Evolutionary conservation across 2,888 invertebrate genomes (phyloP).

Genomic region (Oxytorus armatus): DNA sequence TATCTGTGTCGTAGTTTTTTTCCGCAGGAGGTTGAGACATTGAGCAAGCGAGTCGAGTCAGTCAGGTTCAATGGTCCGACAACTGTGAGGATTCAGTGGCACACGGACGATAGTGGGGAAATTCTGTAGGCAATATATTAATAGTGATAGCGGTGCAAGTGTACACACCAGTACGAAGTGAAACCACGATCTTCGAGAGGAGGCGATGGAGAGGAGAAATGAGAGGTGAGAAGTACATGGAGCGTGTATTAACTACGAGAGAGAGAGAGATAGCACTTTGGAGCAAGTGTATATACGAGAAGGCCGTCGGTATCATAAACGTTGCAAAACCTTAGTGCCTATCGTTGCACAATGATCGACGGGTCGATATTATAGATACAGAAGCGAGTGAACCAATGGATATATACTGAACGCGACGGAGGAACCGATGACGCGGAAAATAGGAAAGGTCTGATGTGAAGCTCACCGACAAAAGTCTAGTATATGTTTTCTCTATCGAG

Average conservation of each 20-base stretch:
- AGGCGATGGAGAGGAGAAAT: conserved; percentile 34
- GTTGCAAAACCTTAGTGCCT: conserved; percentile 60
- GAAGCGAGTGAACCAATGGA: conserved; percentile 10
- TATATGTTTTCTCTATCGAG: too few relatives aligned
- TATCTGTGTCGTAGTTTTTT: background rate
- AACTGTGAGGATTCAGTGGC: background rate
- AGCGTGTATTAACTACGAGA: conserved; percentile 34
- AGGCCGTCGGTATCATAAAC: conserved; percentile 32
- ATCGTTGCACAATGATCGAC: conserved; percentile 65
- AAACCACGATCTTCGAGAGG: conserved; percentile 37
- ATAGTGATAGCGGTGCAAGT: conserved; percentile 29
- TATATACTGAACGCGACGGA: conserved; percentile 49
- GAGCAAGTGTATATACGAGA: conserved; percentile 24
- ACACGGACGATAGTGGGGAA: background rate
- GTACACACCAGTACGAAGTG: conserved; percentile 19
- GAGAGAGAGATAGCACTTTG: background rate
- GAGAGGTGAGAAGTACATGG: conserved; percentile 27
- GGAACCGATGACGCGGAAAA: conserved; percentile 60
- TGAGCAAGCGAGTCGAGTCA: conserved; percentile 42
- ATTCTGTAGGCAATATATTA: conserved; percentile 30
- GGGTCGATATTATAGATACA: conserved; percentile 14
- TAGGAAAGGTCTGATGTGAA: conserved; percentile 3
- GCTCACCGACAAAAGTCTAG: background rate
- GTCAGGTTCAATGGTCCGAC: conserved; percentile 63
- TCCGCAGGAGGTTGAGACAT: conserved; percentile 38